Base-by-base conservation (phyloP, 2,888 invertebrate species). In the Caenorhabditis becei region DNA sequence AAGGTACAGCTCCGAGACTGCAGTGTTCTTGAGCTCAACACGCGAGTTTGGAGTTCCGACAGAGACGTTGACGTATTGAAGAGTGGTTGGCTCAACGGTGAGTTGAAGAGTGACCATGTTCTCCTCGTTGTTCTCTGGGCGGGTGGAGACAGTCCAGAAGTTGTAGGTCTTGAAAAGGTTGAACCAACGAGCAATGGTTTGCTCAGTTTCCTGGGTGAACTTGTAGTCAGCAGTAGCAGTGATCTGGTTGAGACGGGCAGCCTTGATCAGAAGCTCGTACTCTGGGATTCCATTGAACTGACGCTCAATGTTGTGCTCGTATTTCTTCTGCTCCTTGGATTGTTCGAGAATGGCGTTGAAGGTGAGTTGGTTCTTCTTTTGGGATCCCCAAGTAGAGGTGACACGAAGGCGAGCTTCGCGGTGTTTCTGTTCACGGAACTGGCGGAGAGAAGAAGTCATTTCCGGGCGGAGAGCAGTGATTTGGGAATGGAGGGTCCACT, bases 1-100 rank as follows among this genome's bases (percentile, higher is more conserved):
- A 20, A 83, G 65, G 35, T 63, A 53, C 49, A 85, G 51, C 41
- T 59, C 53, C 63, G 83, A 82, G 28, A 83, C 56, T 56, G 82
- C 82, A 66, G 85, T 35, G 78, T 81, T 80, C 51, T 83, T 56
- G 56, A 86, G 54, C 61, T 80, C 83, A 35, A 86, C 71, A 37
- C 72, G 75, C 72, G 87, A 75, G 47, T 77, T 62, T 51, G 88
- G 87, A 24, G 88, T 87, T 67, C 84, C 80, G 41, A 90, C 56
- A 70, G 89, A 83, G 71, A 89, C 18, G 83, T 90, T 91, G 79
- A 77, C 83, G 78, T 77, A 86, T 54, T 82, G 83, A 53, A 83
- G 83, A 62, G 74, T 84, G 56, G 80, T 32, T 72, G 90, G 88
- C 74, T 91, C 91, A 62, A 90, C 84, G 75, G 85, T 79, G 47